Conservation (phyloP, 2,888 invertebrate genomes). For the Lomographa bimaculata region DNA sequence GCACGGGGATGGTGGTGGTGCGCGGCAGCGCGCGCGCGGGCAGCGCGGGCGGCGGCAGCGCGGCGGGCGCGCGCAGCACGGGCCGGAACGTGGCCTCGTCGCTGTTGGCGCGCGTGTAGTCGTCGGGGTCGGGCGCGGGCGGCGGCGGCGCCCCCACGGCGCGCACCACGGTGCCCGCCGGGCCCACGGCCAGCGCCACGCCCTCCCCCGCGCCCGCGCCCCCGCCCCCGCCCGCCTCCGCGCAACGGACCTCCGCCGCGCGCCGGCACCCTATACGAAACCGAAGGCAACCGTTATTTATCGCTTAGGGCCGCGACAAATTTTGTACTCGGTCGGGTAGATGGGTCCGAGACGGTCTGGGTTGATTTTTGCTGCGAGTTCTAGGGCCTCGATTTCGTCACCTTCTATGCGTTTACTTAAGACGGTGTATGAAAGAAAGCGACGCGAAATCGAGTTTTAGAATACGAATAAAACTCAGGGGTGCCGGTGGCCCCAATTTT, state of each 20-base stretch:
- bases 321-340: no score
- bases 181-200: slow-evolving; percentile 88
- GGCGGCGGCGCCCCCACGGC: slow-evolving; percentile 67
- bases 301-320: slow-evolving; percentile 26
- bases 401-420: no score
- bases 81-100: slow-evolving; percentile 89
- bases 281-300: slow-evolving; percentile 89
- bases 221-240: slow-evolving; percentile 58
- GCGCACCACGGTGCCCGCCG: slow-evolving; percentile 82
- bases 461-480: no score
- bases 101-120: slow-evolving; percentile 74
- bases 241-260: slow-evolving; percentile 46
- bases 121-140: slow-evolving; percentile 69
- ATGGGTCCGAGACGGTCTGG: no score
- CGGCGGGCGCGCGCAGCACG: slow-evolving; percentile 81
- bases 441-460: no score
- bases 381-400: no score
- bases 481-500: no score
- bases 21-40: slow-evolving; percentile 58
- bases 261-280: slow-evolving; percentile 87
- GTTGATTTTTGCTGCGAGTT: no score
- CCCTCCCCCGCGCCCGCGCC: slow-evolving; percentile 67
- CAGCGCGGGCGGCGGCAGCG: slow-evolving; percentile 52
- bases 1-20: slow-evolving; percentile 68
- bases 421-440: no score